Base-by-base conservation (phyloP, 2,797 vertebrate genomes). In the Heliangelus exortis region DNA sequence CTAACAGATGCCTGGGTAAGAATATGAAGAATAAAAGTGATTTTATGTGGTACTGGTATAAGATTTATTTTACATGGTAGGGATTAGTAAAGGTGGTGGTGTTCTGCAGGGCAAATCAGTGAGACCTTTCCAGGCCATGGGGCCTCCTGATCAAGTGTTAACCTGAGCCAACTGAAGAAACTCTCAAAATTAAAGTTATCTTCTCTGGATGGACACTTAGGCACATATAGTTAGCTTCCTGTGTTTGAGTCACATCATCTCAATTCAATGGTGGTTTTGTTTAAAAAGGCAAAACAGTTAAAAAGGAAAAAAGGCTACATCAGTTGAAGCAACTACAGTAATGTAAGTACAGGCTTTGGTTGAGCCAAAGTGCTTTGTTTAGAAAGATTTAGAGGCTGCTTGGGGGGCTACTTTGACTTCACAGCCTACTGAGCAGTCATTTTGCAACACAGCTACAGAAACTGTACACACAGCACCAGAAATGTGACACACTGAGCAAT, bases 51-150 rank as follows among this genome's bases (percentile, higher is more conserved):
- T 63, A 33, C 33, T 47, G 20, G 10, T 51, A 7, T 53, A 58
- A 68, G 25, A 63, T 41, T 39, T 47, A 43, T 19, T 68, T 74
- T 58, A 25, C 28, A 3, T 79, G 19, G 28, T 55, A 18, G 7
- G 29, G 7, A 6, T 58, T 79, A 55, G 14, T 81, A 55, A 73
- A 66, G 21, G 0, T 48, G 7, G 7, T 50, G 7, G 18, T 74
- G 25, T n/a, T 84, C 43, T 86, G 67, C 47, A 62, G 33, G 57
- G 43, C 12, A 25, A 34, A 78, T 39, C 33, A 26, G 50, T 19
- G 25, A 55, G 62, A 68, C 15, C 4, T 39, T 33, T 20, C 1
- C 21, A 26, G 45, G 14, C 50, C 14, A 18, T 0, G 0, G 7
- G 18, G 10, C 23, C 33, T 72, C 23, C 33, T 72, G n/a, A 53